phyloP scores from a whole-genome alignment of 1,140 invertebrate species.

The Trichoplusia ni region DNA sequence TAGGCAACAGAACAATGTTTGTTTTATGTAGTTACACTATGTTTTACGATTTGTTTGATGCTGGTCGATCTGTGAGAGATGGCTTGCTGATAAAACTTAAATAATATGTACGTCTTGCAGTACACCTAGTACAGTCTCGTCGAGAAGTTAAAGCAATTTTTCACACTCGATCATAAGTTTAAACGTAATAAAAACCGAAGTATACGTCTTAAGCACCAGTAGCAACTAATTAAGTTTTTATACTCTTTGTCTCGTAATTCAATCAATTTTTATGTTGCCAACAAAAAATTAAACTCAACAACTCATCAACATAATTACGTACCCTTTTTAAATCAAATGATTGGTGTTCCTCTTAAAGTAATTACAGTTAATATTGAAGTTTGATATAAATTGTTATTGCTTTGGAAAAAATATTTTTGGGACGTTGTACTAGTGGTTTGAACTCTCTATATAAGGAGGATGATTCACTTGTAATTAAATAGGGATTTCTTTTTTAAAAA shows the following conservation, averaged over 20 bases:
- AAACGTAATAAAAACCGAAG: neutral
- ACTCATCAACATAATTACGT: slow-evolving; percentile 9
- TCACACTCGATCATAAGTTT: slow-evolving; percentile 17
- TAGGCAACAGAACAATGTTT: neutral
- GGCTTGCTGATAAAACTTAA: neutral
- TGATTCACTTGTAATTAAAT: no score
- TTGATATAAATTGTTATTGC: no score
- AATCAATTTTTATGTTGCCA: slow-evolving; percentile 22
- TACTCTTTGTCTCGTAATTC: slow-evolving; percentile 16
- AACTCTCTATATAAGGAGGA: no score
- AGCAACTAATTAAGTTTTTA: slow-evolving; percentile 31
- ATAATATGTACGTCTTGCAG: neutral
- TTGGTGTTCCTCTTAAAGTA: neutral
- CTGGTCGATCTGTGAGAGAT: slow-evolving; percentile 4
- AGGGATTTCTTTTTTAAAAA: no score
- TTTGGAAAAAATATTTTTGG: no score
- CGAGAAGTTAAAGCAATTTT: neutral
- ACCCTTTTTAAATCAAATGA: slow-evolving; percentile 15
- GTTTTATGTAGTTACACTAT: neutral
- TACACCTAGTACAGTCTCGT: neutral
- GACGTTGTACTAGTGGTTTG: no score
- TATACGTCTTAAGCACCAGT: slow-evolving; percentile 2
- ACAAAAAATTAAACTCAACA: slow-evolving; percentile 15
- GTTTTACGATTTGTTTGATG: slow-evolving; percentile 9
- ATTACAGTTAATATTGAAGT: neutral